A percentile compares a stretch with the other conserved stretches of the same genome.
phyloP scores from a whole-genome alignment of 2,888 invertebrate species.

The Octonoba sinensis region DNA sequence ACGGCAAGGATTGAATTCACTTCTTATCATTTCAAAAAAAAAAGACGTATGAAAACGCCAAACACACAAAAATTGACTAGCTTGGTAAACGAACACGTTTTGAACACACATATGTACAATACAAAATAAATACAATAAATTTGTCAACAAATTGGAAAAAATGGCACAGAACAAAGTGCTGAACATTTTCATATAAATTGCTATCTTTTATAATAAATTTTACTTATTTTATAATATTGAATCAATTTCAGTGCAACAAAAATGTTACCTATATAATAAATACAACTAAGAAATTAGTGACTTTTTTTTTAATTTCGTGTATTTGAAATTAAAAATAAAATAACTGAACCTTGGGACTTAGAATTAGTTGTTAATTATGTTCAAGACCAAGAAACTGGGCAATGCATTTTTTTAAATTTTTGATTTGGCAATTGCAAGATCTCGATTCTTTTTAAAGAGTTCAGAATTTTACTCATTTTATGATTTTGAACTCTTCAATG shows the following conservation, averaged over 20 bases:
- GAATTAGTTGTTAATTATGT: no score
- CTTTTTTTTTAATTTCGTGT: neutral
- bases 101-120: constrained; percentile 37
- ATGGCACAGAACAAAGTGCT: constrained; percentile 37
- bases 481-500: no score
- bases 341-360: neutral
- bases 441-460: no score
- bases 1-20: constrained; percentile 54
- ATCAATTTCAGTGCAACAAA: neutral
- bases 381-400: no score
- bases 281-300: neutral
- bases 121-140: constrained; percentile 8
- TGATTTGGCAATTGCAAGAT: no score
- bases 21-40: constrained; percentile 22
- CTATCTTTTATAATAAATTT: neutral
- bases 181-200: neutral
- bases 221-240: neutral
- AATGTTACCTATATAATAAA: no score
- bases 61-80: constrained; percentile 53
- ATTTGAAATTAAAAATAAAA: neutral
- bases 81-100: constrained; percentile 13
- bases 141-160: constrained; percentile 14
- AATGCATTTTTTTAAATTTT: no score
- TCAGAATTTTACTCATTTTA: no score
- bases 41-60: constrained; percentile 24